Evolutionary conservation across 1,140 invertebrate genomes (phyloP).

Genomic region (Zelostemma sp.): DNA sequence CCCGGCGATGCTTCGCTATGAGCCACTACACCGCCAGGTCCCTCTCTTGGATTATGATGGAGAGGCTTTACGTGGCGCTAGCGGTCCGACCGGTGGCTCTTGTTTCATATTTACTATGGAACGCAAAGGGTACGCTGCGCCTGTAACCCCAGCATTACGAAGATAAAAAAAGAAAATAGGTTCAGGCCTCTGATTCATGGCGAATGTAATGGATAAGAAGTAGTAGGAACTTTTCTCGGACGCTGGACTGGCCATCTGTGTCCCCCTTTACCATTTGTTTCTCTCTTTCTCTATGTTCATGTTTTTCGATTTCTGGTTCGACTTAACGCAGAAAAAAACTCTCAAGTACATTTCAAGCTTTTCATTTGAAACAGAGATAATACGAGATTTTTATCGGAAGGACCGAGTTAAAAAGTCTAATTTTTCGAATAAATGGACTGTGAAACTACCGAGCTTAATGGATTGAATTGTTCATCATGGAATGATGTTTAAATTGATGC

Average conservation of each 20-base stretch:
- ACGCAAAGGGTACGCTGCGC: constrained; percentile 29
- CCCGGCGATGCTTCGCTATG: constrained; percentile 11
- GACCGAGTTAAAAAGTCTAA: too few relatives aligned
- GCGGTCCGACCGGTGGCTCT: constrained; percentile 7
- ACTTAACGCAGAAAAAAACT: not conserved
- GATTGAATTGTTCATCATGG: too few relatives aligned
- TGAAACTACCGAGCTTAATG: too few relatives aligned
- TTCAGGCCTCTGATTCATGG: constrained; percentile 9
- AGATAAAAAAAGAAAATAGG: constrained; percentile 18
- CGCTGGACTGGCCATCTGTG: constrained; percentile 12
- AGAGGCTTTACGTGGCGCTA: constrained; percentile 13
- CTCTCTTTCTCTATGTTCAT: not conserved
- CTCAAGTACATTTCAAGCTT: not conserved
- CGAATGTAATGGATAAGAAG: constrained; percentile 17
- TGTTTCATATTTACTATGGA: constrained; percentile 18
- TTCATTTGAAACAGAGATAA: not conserved
- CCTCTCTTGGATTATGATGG: constrained; percentile 19
- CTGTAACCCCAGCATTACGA: constrained; percentile 1
- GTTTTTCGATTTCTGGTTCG: not conserved
- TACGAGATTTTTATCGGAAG: too few relatives aligned
- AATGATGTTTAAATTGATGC: too few relatives aligned
- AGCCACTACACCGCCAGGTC: constrained; percentile 6
- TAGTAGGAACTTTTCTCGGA: constrained; percentile 7
- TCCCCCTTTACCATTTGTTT: not conserved
- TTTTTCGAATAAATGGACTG: too few relatives aligned